Evolutionary conservation across 2,113 vertebrate genomes (phyloP), one percentile per base, ranked within the genome.

Genomic region (Enhydra lutris): DNA sequence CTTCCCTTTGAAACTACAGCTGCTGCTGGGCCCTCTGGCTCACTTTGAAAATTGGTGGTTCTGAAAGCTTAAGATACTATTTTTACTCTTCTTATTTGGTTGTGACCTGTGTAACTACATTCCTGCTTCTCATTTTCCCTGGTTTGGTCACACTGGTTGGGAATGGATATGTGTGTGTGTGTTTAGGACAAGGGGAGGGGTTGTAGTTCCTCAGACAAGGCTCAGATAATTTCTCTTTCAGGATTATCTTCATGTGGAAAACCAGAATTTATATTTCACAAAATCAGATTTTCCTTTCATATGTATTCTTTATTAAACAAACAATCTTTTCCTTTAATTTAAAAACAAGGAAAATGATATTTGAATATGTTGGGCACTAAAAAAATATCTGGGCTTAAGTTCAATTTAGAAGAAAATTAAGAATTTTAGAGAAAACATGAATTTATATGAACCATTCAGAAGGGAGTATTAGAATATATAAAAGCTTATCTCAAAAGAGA

Each of bases 21-120:
- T 73, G 39, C 24, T 63, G 18, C 71, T 82, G 24, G 95, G 89
- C 17, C 96, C 96, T 91, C 86, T 95, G 89, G 85, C 89, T 97
- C 94, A 85, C 94, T 93, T 93, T 86, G 94, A 95, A 93, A 93
- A 45, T 3, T 73, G 83, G 42, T 74, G 87, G 12, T 93, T 97
- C 79, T 95, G 65, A 93, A 90, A 74, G 73, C 50, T 81, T 61
- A 63, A 47, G 45, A 39, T 50, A 50, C 83, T 95, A 89, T 94
- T 93, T 97, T 95, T 89, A 91, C 7, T 87, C 14, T 89, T 89
- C 24, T 47, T 89, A 79, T 73, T 78, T 73, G 39, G 67, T 61
- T 20, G 39, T 61, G 86, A 74, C 29, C 94, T 89, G 9, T 67
- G 31, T 67, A 15, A 61, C 55, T 65, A 1, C 31, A 61, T 47